Evolutionary conservation across 2,113 vertebrate species (phyloP), one percentile per base, ranked within the genome.

Genomic region (Hucho hucho): DNA sequence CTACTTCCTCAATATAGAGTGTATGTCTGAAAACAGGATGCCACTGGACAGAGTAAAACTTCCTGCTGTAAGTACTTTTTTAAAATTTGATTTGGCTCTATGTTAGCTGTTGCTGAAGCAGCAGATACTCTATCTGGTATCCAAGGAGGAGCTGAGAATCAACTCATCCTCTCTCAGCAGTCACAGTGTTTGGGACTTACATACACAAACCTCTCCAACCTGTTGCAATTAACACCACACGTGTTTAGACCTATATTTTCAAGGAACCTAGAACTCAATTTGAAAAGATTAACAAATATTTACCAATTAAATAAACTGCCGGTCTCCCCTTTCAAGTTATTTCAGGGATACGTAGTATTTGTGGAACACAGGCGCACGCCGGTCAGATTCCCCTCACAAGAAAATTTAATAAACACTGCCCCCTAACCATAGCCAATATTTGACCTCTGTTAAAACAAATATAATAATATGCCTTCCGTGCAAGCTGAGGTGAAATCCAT

Each of bases 251-350:
- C 78, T 9, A 66, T 11, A 20, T 85, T 58, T 81, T 9, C 37
- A 43, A 43, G 37, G 37, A 43, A 47, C 58, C 71, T 69, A 68
- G 80, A 71, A 84, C 77, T 75, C 82, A 76, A 84, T 87, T 87
- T 87, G 79, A 86, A 88, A 85, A 84, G 86, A 87, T 78, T 84
- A 81, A 76, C 80, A 83, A 87, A 88, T 84, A 85, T 90, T 90
- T 84, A 80, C 81, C 70, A 56, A 75, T 83, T 88, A 86, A 89
- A 90, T 81, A 87, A 76, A 78, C 82, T 77, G 59, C 49, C 64
- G 84, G 75, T 78, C 67, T 83, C 78, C 6, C 66, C 5, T n/a
- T 87, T 63, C 78, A 76, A 69, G 84, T 83, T 90, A 90, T 87
- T 90, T 79, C 75, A 79, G 79, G 79, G 73, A 14, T 37, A 69